Percentiles rank a stretch among this genome's conserved stretches.
Evolutionary conservation across 2,888 invertebrate genomes (phyloP).

Genomic region (Pammene aurita): DNA sequence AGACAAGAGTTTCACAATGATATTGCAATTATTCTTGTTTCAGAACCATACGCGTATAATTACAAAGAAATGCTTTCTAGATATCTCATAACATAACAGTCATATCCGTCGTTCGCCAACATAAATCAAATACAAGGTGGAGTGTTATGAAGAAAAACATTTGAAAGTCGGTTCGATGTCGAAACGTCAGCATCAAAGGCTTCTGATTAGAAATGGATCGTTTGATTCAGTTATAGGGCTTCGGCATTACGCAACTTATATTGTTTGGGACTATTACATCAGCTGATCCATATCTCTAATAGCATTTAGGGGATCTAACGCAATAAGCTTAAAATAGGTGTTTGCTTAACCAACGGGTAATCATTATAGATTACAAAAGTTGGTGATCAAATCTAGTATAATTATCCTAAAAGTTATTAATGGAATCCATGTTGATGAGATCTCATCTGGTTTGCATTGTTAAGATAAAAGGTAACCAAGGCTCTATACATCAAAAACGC

Average conservation of each 20-base stretch:
- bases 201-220: slow-evolving; percentile 45
- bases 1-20: slow-evolving; percentile 26
- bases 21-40: slow-evolving; percentile 18
- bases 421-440: slow-evolving; percentile 8
- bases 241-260: slow-evolving; percentile 49
- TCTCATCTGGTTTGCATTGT: slow-evolving; percentile 7
- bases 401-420: slow-evolving; percentile 10
- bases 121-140: slow-evolving; percentile 23
- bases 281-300: slow-evolving; percentile 31
- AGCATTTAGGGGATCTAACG: slow-evolving; percentile 21
- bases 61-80: slow-evolving; percentile 27
- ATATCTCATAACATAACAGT: slow-evolving; percentile 18
- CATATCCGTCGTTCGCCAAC: slow-evolving; percentile 1
- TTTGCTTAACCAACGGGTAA: slow-evolving; percentile 41
- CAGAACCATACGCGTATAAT: slow-evolving; percentile 10
- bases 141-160: slow-evolving; percentile 18
- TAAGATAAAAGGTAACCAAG: slow-evolving; percentile 49
- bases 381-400: neutral
- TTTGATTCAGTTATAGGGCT: slow-evolving; percentile 51
- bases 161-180: slow-evolving; percentile 43
- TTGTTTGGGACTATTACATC: slow-evolving; percentile 31
- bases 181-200: slow-evolving; percentile 58
- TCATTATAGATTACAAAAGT: slow-evolving; percentile 42
- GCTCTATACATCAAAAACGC: slow-evolving; percentile 65
- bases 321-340: slow-evolving; percentile 30